phyloP scores from a whole-genome alignment of 2,888 invertebrate species.

The Conchocele bisecta region DNA sequence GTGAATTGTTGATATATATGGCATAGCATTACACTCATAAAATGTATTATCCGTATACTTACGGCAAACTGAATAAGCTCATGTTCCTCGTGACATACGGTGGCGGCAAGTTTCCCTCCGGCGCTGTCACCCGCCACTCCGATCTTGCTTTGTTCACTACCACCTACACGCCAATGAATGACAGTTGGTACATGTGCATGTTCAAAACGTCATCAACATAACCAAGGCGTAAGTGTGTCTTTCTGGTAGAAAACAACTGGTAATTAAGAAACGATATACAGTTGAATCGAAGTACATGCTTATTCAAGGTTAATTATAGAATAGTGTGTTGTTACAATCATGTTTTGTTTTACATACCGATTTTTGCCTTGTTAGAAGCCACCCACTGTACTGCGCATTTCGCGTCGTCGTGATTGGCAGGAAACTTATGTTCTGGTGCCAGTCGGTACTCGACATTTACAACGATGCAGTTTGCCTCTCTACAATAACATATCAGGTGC shows the following conservation, averaged over 20 bases:
- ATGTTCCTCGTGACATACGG: conserved; percentile 72
- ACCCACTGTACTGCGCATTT: conserved; percentile 74
- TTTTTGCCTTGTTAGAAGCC: conserved; percentile 70
- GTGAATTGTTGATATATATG: too few relatives aligned
- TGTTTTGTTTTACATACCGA: conserved; percentile 65
- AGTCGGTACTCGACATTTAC: conserved; percentile 79
- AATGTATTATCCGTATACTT: too few relatives aligned
- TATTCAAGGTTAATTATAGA: too few relatives aligned
- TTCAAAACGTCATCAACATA: too few relatives aligned
- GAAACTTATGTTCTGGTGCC: conserved; percentile 77
- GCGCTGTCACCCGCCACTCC: conserved; percentile 78
- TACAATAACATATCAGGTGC: too few relatives aligned
- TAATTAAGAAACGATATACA: too few relatives aligned
- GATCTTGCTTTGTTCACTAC: conserved; percentile 66
- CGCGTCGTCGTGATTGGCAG: conserved; percentile 77
- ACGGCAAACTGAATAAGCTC: conserved; percentile 76
- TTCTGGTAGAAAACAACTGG: too few relatives aligned
- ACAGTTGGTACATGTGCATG: too few relatives aligned
- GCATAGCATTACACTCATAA: too few relatives aligned
- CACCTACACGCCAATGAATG: too few relatives aligned
- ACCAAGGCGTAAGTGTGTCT: too few relatives aligned
- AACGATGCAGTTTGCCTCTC: conserved; percentile 73
- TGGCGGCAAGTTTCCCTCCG: conserved; percentile 77
- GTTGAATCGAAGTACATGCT: too few relatives aligned
- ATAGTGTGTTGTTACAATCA: not conserved